Evolutionary conservation across 2,113 vertebrate species (phyloP), one percentile per base, ranked within the genome.

Genomic region (Cinclus mexicanus): DNA sequence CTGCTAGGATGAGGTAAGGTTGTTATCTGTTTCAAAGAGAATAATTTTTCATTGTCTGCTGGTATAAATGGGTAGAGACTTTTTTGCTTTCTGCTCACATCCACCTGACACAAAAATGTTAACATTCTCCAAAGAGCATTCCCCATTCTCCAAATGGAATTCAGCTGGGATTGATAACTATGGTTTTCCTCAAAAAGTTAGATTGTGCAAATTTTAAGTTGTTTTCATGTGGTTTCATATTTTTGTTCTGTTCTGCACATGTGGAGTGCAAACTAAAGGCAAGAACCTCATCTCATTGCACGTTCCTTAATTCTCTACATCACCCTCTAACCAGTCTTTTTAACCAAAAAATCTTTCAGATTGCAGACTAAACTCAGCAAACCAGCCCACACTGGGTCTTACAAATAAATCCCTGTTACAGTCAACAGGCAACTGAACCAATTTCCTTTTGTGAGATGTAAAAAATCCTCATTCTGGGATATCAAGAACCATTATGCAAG

Each of bases 41-140:
- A 90, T 84, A 42, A 89, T 95, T 96, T 96, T 93, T 97, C 95
- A 92, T 94, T 90, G 93, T 93, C 79, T 56, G 25, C 49, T 81
- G 68, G 60, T 87, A 92, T 95, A 90, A 96, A 92, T 6, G 2
- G 56, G 93, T 24, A 83, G 71, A 63, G n/a, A 67, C 25, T 35
- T 74, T 83, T 94, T 84, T 68, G 63, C 76, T 94, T 95, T 95
- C 92, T 41, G 14, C 53, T 92, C 92, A 90, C 64, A 92, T 96
- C 24, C 77, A 90, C 72, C 86, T 93, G 88, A 93, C 72, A 87
- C 68, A 84, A 84, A 93, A 94, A 95, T 89, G n/a, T 89, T 52
- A 70, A 52, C 64, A 49, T 83, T 83, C 60, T 94, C 83, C 44
- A 24, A 89, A 87, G 53, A 94, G 79, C 56, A 93, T 41, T 53